phyloP scores from a whole-genome alignment of 2,797 vertebrate genomes.

The Esox masquinongy region DNA sequence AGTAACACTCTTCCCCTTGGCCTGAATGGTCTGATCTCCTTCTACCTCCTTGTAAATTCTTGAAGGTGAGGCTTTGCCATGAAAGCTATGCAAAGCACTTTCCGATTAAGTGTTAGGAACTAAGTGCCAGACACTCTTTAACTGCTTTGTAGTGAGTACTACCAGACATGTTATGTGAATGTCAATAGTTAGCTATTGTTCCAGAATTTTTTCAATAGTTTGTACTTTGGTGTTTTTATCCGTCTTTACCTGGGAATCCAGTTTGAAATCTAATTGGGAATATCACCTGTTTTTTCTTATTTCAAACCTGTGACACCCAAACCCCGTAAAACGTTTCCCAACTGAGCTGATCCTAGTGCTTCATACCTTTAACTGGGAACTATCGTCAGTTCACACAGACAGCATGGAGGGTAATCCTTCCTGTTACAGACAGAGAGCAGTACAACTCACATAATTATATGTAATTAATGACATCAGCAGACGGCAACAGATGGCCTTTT shows the following conservation, averaged over 20 bases:
- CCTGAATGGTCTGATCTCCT: neutral
- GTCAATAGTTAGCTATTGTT: neutral
- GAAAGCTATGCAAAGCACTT: constrained; percentile 3
- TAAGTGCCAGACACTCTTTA: neutral
- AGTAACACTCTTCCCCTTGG: neutral
- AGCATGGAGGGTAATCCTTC: neutral
- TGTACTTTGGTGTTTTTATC: neutral
- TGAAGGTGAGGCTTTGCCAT: neutral
- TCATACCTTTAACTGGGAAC: constrained; percentile 4
- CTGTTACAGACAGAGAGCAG: neutral
- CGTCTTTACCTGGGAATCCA: neutral
- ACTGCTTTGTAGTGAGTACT: neutral
- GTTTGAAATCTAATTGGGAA: neutral
- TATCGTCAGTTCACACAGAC: neutral
- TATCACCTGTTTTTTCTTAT: neutral
- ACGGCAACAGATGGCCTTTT: constrained; percentile 19
- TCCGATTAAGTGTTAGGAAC: neutral
- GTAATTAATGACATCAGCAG: constrained; percentile 29
- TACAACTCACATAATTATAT: constrained; percentile 1
- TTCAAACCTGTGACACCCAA: neutral
- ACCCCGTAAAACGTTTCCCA: neutral
- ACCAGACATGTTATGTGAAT: neutral
- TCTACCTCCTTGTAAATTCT: neutral
- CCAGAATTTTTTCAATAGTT: neutral
- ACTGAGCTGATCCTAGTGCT: neutral